Base-by-base conservation (phyloP, 37 sponge, comb jelly and placozoan genomes). In the Hexactinellida sp. region DNA sequence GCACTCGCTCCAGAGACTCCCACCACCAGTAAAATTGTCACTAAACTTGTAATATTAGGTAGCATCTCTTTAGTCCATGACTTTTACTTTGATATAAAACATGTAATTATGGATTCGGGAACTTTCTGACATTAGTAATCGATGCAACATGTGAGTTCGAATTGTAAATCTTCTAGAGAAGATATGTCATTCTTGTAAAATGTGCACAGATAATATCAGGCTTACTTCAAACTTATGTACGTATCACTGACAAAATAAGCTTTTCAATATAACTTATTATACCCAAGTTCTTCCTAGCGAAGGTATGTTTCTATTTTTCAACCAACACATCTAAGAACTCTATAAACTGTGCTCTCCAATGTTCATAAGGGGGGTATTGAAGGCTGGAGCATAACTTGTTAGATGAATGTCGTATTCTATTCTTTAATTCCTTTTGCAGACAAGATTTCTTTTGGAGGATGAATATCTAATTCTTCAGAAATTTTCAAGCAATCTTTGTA, bases 321-420 rank as follows among this genome's bases (percentile, higher is more conserved):
- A 63, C 76, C 30, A 63, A 63, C 76, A 63, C 25, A 63, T 63
- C 76, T 63, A 32, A 63, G 76, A 63, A 63, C 25, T 63, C 76
- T 25, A 63, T 63, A 63, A 63, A 32, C 76, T 63, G 76, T 63
- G 76, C 76, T 63, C 76, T 63, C 5, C 76, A 63, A 63, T 41
- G 13, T 41, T 41, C 13, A 16, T 63, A 63, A 23, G 76, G 76
- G 5, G 76, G 76, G 32, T 21, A 23, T 63, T n/a, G 76, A 63
- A 63, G 76, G 76, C 76, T 63, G 76, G 76, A 63, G 76, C 76
- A 63, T 63, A 63, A 63, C 76, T 63, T 63, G 76, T 63, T 63
- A 63, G 34, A 63, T 63, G 76, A 63, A 63, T 63, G 76, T 63
- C 76, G 34, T 63, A 63, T 63, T 63, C 76, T 63, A 63, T 63